Evolutionary conservation across 2,888 invertebrate genomes (phyloP), one percentile per base, ranked within the genome.

Genomic region (Congeria kusceri): DNA sequence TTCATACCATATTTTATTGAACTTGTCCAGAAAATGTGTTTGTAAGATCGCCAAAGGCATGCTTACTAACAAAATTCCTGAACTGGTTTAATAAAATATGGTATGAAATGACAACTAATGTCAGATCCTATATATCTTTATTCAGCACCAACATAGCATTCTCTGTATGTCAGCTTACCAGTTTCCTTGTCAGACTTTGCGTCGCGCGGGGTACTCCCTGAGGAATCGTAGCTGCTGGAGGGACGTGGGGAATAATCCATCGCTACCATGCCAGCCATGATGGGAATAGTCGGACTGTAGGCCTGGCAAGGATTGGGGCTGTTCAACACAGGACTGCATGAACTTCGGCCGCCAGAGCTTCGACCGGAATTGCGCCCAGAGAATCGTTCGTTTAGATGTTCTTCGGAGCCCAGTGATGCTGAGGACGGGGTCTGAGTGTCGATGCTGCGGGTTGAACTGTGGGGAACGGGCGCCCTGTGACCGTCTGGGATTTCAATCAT

Each of bases 401-500:
- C 13, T 25, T 53, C 53, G 9, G 20, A 23, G 4, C 53, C 53
- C 39, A 11, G 39, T 11, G 39, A 39, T 20, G 53, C 9, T 9
- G 53, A 53, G 77, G 96, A 96, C 27, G 97, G 97, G 18, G 97
- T 97, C 94, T 97, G 97, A 18, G 97, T 97, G 93, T 97, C 96
- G 77, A 97, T 96, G 74, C 96, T 96, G 79, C 96, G 95, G 27
- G 94, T 94, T 23, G 86, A 79, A 23, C 86, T 61, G 90, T 97
- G 97, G 5, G 96, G 96, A 75, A 97, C 94, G 3, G 97, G 97
- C 15, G 97, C 97, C 80, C 97, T 95, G 92, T 97, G 97, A 18
- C 97, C 97, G 94, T 97, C 97, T 2, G 97, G 97, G 72, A 96
- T 95, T 94, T 96, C 95, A 15, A 53, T 53, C 20, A 25, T 53